Base-by-base conservation (phyloP, 2,797 vertebrate genomes). In the Manis pentadactyla region DNA sequence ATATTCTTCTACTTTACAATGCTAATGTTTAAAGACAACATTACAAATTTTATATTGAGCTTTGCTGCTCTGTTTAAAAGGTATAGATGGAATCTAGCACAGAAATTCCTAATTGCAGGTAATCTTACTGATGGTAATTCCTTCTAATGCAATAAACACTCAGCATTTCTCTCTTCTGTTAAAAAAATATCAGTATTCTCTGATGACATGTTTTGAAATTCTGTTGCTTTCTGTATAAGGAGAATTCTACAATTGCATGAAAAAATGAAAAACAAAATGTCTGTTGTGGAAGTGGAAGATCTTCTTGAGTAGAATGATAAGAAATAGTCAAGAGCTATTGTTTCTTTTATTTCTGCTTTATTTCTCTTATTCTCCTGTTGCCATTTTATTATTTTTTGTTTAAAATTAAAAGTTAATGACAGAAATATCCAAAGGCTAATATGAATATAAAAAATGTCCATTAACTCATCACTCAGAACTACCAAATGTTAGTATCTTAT, bases 1-100 rank as follows among this genome's bases (percentile, higher is more conserved):
- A 91, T 34, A 94, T 34, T 63, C 46, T 34, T 63, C 46, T 90
- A 87, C 63, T 81, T 95, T 46, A 64, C 34, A 68, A 63, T 75
- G 19, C 18, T 78, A 87, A 87, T 66, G 11, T 82, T 85, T 39
- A 88, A 89, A 94, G n/a, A 15, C 25, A 87, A 34, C 14, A 64
- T 61, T 87, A 68, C 53, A 90, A 68, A 85, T 15, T n/a, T 93
- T 29, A 82, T n/a, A 81, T 21, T 42, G 59, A 59, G 18, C 9
- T 37, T 92, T 69, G 31, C 31, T 92, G 27, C 21, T 89, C 78
- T 87, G 23, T 37, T 55, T 63, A 63, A 74, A 88, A 14, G 55
- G 12, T 12, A 53, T 42, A 71, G 27, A 46, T 55, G 23, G 49
- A 17, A 4, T 42, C 12, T 31, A 14, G 1, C 0, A 9, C 10